These are phyloP conservation scores for Ictalurus furcatus DNA, from an alignment of 2,113 vertebrate genomes.

Conservation along the genomic window DNA sequence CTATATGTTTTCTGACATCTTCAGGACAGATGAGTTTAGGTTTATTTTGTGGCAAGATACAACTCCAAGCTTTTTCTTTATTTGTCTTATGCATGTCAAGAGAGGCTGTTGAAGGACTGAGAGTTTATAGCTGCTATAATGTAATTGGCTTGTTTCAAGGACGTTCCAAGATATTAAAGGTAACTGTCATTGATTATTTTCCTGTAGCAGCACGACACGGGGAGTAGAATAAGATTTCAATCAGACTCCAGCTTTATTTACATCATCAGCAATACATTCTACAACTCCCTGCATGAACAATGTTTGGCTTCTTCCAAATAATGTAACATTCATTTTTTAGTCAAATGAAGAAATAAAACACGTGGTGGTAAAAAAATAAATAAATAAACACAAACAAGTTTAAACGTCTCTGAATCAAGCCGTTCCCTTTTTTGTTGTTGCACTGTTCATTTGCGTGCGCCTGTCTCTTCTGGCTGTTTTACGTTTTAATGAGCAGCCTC, in stretches of 20 bases:
- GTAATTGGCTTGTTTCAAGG: no score
- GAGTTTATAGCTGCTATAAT: no score
- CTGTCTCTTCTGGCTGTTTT: constrained; percentile 11
- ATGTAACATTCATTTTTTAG: not conserved
- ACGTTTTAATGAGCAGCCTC: constrained; percentile 10
- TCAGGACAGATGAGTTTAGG: not conserved
- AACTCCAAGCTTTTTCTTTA: not conserved
- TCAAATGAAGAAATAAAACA: not conserved
- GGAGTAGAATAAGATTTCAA: not conserved
- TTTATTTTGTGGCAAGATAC: not conserved
- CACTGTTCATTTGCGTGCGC: not conserved
- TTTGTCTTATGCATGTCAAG: not conserved
- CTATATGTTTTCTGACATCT: not conserved
- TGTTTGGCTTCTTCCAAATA: not conserved
- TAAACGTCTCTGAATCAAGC: not conserved
- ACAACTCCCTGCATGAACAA: not conserved
- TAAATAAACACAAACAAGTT: not conserved
- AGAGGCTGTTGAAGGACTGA: not conserved
- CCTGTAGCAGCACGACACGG: no score
- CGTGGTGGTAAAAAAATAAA: not conserved
- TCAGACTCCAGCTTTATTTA: not conserved
- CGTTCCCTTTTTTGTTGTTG: not conserved
- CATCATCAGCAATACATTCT: not conserved
- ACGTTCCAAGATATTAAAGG: not conserved
- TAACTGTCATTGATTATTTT: not conserved